Conservation (phyloP, 2,888 invertebrate genomes). For the Caenorhabditis sp. region DNA sequence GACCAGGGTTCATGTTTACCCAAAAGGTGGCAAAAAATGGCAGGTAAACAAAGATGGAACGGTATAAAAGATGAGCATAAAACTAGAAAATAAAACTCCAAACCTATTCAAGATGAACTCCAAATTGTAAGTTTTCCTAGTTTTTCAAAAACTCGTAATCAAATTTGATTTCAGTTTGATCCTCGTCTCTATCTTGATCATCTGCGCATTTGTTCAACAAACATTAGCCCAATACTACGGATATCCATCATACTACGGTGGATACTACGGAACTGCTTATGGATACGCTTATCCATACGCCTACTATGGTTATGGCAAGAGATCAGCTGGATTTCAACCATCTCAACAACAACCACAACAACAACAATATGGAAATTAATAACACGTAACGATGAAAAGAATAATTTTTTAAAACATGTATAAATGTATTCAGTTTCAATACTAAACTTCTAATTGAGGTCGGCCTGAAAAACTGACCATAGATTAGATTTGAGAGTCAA, state of each 20-base stretch:
- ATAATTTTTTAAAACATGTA: too few relatives aligned
- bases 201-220: not conserved
- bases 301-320: not conserved
- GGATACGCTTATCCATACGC: not conserved
- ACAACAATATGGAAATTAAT: not conserved
- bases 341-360: slow-evolving; percentile 3
- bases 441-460: too few relatives aligned
- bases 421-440: too few relatives aligned
- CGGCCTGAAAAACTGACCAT: too few relatives aligned
- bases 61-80: not conserved
- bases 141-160: not conserved
- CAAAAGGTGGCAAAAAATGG: not conserved
- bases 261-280: not conserved
- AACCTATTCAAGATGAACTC: not conserved
- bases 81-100: not conserved
- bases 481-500: too few relatives aligned
- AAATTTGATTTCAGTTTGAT: not conserved
- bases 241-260: not conserved
- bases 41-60: not conserved
- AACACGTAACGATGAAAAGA: not conserved
- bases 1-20: not conserved
- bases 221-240: not conserved
- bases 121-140: not conserved
- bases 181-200: not conserved
- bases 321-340: slow-evolving; percentile 1